Evolutionary conservation across 2,888 invertebrate species (phyloP).

Genomic region (Meloe dianella): DNA sequence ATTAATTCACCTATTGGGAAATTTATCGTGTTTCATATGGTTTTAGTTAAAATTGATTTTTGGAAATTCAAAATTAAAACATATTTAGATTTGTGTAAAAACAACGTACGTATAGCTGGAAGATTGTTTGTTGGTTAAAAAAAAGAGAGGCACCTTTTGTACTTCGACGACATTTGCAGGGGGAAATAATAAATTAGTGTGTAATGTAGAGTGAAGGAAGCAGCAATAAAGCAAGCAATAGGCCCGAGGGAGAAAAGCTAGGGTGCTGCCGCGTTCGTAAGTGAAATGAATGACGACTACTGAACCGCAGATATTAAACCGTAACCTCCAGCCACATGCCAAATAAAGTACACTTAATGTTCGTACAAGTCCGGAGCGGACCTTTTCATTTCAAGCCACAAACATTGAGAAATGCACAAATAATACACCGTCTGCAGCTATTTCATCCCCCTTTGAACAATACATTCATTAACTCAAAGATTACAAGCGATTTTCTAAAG

Average conservation of each 20-base stretch:
- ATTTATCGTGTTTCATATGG: neutral
- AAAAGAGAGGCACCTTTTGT: constrained; percentile 9
- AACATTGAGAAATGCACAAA: constrained; percentile 31
- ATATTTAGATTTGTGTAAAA: neutral
- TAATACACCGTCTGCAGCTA: constrained; percentile 26
- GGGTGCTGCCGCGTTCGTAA: constrained; percentile 45
- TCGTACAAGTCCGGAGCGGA: constrained; percentile 46
- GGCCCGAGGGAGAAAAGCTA: constrained; percentile 47
- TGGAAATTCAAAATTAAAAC: neutral
- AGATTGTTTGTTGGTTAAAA: constrained; percentile 13
- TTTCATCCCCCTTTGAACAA: constrained; percentile 10
- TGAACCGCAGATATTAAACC: constrained; percentile 59
- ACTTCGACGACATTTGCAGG: constrained; percentile 30
- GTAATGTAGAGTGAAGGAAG: constrained; percentile 46
- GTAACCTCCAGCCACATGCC: constrained; percentile 56
- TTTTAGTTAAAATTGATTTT: neutral
- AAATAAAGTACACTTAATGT: constrained; percentile 58
- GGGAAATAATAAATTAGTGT: constrained; percentile 45
- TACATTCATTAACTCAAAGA: constrained; percentile 8
- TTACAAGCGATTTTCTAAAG: constrained; percentile 6
- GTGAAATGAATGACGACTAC: constrained; percentile 59
- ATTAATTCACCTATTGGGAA: neutral
- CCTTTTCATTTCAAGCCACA: constrained; percentile 45
- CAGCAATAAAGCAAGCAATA: constrained; percentile 53
- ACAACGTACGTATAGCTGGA: constrained; percentile 1